phyloP scores from a whole-genome alignment of 2,797 vertebrate genomes.

The Gallinago stenura region DNA sequence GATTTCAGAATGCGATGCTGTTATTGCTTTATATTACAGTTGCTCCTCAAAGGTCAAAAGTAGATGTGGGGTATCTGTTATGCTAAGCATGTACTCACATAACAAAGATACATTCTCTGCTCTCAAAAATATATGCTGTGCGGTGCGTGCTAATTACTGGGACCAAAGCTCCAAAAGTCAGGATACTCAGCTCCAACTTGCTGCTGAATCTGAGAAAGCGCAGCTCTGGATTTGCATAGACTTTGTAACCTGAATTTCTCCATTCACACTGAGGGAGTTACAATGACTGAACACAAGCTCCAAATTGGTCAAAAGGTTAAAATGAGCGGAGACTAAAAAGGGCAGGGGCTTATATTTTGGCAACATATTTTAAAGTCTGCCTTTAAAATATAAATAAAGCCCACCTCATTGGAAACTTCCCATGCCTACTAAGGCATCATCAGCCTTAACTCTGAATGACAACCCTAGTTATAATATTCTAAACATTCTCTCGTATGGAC shows the following conservation, averaged over 20 bases:
- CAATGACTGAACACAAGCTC: not conserved
- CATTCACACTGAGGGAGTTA: not conserved
- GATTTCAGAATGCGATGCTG: not conserved
- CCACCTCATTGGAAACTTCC: not conserved
- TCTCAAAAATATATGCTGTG: not conserved
- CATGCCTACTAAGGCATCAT: not conserved
- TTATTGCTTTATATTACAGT: not conserved
- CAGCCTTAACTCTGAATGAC: not conserved
- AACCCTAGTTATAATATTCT: not conserved
- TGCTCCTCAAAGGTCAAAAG: not conserved
- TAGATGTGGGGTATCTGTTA: not conserved
- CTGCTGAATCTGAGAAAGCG: not conserved
- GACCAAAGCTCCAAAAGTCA: not conserved
- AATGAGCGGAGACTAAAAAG: not conserved
- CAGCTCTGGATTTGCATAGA: not conserved
- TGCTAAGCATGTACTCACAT: not conserved
- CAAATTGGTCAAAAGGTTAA: not conserved
- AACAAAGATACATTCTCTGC: not conserved
- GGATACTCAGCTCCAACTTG: not conserved
- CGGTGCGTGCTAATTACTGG: fast-evolving
- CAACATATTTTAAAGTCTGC: not conserved
- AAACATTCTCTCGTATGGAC: not conserved
- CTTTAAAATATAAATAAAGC: not conserved
- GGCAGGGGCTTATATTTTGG: not conserved
- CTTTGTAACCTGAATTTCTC: not conserved